Conservation (phyloP, 2,797 vertebrate species). For the Mus caroli region DNA sequence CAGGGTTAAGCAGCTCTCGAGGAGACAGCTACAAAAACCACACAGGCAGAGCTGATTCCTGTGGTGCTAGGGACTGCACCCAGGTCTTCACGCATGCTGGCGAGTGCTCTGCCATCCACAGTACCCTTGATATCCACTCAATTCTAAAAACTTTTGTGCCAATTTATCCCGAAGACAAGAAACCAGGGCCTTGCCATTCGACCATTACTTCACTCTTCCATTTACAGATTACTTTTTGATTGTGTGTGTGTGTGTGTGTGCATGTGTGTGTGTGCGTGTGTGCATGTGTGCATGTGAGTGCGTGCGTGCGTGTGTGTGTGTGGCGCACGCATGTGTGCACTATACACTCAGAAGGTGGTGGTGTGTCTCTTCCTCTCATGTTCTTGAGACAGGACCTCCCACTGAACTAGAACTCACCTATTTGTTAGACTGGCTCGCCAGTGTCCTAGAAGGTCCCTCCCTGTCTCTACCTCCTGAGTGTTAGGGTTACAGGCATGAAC, state of each 20-base stretch:
- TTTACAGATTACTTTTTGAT: slow-evolving; percentile 24
- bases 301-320: fast-evolving
- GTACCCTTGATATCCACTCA: neutral
- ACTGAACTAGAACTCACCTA: neutral
- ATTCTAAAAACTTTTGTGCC: neutral
- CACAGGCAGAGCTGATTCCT: neutral
- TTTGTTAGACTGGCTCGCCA: neutral
- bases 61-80: neutral
- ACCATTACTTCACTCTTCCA: neutral
- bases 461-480: neutral
- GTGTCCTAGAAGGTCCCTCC: neutral
- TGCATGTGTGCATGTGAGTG: fast-evolving
- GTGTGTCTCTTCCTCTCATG: neutral
- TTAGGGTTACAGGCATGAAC: neutral
- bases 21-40: neutral
- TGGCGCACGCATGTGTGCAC: fast-evolving
- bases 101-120: too few species aligned
- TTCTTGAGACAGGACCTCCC: too few species aligned
- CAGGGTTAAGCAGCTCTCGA: neutral
- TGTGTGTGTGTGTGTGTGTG: too few species aligned
- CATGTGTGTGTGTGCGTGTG: neutral
- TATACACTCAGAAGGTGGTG: neutral
- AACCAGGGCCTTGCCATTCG: neutral
- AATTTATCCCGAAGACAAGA: neutral
- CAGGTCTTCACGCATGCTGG: neutral